A percentile compares a stretch with the other conserved stretches of the same genome.
Evolutionary conservation across 2,113 vertebrate species (phyloP).

Genomic region (Equus przewalskii): DNA sequence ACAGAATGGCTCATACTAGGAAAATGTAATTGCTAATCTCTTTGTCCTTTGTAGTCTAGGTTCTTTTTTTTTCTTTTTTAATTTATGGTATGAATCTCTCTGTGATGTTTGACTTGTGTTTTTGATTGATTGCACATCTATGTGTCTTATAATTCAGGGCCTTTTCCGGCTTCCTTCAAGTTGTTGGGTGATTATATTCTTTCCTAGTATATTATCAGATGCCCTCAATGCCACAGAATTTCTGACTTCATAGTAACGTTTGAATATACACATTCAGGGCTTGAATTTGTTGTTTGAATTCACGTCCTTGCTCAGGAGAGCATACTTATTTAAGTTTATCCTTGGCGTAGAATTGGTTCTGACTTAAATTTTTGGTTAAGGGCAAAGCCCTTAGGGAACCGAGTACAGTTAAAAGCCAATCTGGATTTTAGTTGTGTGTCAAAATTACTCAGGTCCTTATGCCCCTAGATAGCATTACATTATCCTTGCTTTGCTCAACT

Average conservation of each 20-base stretch:
- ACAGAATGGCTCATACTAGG: neutral
- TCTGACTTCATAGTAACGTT: conserved; percentile 49
- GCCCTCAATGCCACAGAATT: neutral
- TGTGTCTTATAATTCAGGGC: neutral
- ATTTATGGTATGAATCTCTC: neutral
- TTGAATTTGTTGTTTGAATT: conserved; percentile 54
- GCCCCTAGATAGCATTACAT: neutral
- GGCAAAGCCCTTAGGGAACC: neutral
- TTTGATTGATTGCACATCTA: conserved; percentile 39
- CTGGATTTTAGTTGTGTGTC: conserved; percentile 36
- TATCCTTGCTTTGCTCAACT: neutral
- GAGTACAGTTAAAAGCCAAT: conserved; percentile 10
- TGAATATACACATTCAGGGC: neutral
- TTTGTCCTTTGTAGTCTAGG: neutral
- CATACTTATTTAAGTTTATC: neutral
- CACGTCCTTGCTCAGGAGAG: neutral
- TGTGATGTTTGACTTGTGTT: conserved; percentile 31
- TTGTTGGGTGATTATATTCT: conserved; percentile 1
- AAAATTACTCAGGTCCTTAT: neutral
- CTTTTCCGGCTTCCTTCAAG: conserved; percentile 28
- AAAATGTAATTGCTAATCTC: conserved; percentile 1
- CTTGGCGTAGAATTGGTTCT: neutral
- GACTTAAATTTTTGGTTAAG: conserved; percentile 41
- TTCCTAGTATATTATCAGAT: neutral
- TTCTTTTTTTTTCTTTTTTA: neutral